phyloP scores from a whole-genome alignment of 2,888 invertebrate genomes.

The Tinea pellionella region DNA sequence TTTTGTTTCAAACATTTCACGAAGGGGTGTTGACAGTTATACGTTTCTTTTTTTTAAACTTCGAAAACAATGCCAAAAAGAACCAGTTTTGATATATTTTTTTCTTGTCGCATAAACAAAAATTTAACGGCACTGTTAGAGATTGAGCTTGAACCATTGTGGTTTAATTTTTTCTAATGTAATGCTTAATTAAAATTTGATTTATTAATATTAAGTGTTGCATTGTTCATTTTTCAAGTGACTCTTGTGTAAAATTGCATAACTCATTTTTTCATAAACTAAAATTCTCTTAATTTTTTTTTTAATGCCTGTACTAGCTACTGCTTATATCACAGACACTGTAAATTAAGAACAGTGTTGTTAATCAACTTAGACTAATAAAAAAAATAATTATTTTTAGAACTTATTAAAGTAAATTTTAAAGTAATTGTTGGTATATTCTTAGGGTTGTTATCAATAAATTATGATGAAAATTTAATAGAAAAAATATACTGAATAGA shows the following conservation, averaged over 20 bases:
- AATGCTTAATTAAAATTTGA: conserved; percentile 64
- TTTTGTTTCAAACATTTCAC: conserved; percentile 54
- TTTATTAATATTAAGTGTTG: conserved; percentile 42
- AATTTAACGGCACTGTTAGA: conserved; percentile 57
- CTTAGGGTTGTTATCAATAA: too few species aligned
- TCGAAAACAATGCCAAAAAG: neutral
- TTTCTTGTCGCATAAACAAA: conserved; percentile 37
- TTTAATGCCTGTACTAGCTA: neutral
- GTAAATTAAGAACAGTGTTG: too few species aligned
- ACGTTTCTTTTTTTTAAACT: conserved; percentile 55
- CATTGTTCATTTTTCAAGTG: conserved; percentile 22
- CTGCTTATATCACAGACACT: too few species aligned
- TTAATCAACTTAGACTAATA: too few species aligned
- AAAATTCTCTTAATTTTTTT: neutral
- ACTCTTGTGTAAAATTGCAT: neutral
- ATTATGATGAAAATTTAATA: too few species aligned
- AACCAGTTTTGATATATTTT: conserved; percentile 58
- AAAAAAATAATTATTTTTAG: too few species aligned
- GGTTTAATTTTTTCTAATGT: conserved; percentile 45
- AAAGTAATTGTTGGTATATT: too few species aligned
- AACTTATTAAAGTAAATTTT: too few species aligned
- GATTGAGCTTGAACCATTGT: conserved; percentile 48
- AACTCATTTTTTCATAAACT: neutral
- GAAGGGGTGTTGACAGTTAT: conserved; percentile 69
- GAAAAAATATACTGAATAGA: too few species aligned